Base-by-base conservation (phyloP, 2,888 invertebrate genomes). In the Xestoiulus laeticollis region DNA sequence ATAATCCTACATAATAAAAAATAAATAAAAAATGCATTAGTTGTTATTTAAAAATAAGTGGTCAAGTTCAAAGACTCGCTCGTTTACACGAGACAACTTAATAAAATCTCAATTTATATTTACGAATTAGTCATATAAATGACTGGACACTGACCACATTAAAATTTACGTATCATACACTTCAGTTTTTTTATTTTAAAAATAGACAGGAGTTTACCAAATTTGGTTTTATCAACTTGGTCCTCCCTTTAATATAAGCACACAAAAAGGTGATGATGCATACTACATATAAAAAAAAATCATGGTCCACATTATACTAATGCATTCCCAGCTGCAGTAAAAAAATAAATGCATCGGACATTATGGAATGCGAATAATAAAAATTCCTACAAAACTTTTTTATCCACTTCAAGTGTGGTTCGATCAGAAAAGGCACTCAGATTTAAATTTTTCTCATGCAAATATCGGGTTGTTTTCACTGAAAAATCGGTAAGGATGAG, bases 351-450 rank as follows among this genome's bases (percentile, higher is more conserved):
- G 78, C 78, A 78, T 78, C 78, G 78, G 78, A 78, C 78, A 78
- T 78, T 78, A 78, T 78, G 78, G 78, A 78, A 78, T 78, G 78
- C 78, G 78, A 78, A 78, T 78, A 78, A 78, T 78, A 78, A 78
- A 78, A 78, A 78, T 78, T 78, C 78, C 78, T 78, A 10, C 78
- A 14, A 78, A 78, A 78, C 30, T 78, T 78, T 48, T 78, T 78
- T 78, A 78, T 78, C 30, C 78, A 26, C 30, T 78, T 78, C 26
- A 14, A 78, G 26, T 2, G 78, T 78, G 78, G 78, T 78, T 78
- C 78, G 78, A 78, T 78, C 78, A 30, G 78, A 78, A 78, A 78
- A 78, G 78, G 78, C 78, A 78, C 78, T 78, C 78, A 78, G 78
- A 78, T 78, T 78, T 78, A 78, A 78, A 78, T 78, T 78, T 78